phyloP scores from a whole-genome alignment of 2,797 vertebrate species.

The Sternarchorhynchus goeldii region DNA sequence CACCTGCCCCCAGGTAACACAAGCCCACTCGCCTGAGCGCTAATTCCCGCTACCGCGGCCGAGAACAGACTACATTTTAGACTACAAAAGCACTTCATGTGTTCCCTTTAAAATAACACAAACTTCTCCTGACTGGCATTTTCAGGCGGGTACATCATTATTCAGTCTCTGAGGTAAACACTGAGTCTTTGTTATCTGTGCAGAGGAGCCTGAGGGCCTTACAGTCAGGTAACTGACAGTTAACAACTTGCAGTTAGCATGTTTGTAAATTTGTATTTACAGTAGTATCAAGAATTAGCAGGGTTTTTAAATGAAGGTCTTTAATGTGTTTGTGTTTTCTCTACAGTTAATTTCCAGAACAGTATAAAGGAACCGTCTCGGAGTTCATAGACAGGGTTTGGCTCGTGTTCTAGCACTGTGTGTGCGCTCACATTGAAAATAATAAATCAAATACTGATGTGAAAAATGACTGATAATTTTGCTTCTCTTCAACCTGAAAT shows the following conservation, averaged over 20 bases:
- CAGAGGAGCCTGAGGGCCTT: slow-evolving; percentile 15
- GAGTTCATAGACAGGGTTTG: neutral
- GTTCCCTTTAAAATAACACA: neutral
- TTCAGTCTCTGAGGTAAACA: neutral
- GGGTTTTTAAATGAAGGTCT: neutral
- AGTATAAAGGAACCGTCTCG: neutral
- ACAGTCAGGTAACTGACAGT: neutral
- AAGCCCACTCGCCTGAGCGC: neutral
- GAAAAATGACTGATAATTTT: neutral
- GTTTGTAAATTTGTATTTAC: neutral
- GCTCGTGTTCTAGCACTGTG: too few relatives aligned
- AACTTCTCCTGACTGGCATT: neutral
- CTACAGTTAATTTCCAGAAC: slow-evolving; percentile 5
- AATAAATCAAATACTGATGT: neutral
- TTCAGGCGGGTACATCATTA: neutral
- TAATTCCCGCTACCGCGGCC: neutral
- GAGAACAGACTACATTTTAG: neutral
- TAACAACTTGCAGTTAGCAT: too few relatives aligned
- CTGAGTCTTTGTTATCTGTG: neutral
- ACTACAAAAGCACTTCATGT: neutral
- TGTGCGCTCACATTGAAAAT: neutral
- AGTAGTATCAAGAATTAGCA: neutral
- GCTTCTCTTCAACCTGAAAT: neutral
- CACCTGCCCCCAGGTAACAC: neutral
- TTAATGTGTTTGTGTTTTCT: neutral